These are phyloP conservation scores for Malthinus seriepunctatus DNA, from an alignment of 2,888 invertebrate genomes.

Conservation along the genomic window DNA sequence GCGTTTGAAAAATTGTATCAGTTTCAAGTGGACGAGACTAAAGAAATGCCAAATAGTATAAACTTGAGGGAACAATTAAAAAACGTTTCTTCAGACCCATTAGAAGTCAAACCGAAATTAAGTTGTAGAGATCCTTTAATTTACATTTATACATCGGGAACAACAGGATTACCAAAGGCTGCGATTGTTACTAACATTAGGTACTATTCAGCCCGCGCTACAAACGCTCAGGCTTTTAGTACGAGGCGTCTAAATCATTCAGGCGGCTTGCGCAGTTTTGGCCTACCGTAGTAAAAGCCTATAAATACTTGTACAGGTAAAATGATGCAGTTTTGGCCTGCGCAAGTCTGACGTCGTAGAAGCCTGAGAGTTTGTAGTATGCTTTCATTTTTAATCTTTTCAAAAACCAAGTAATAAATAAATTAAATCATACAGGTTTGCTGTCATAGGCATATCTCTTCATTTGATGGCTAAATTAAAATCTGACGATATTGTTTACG, in stretches of 20 bases:
- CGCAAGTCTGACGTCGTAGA: too few relatives aligned
- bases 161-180: conserved; percentile 96
- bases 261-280: too few relatives aligned
- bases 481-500: conserved; percentile 79
- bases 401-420: too few relatives aligned
- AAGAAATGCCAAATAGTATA: conserved; percentile 19
- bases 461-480: conserved; percentile 69
- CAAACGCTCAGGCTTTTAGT: too few relatives aligned
- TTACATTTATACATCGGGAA: conserved; percentile 94
- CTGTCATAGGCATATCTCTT: conserved; percentile 69
- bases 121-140: conserved; percentile 69
- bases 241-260: too few relatives aligned
- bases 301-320: too few relatives aligned
- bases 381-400: too few relatives aligned
- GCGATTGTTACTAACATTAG: conserved; percentile 89
- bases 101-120: conserved; percentile 1
- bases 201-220: too few relatives aligned
- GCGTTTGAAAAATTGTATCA: conserved; percentile 48
- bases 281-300: too few relatives aligned
- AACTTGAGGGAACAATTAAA: conserved; percentile 37
- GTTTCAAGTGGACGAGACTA: conserved; percentile 35
- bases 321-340: too few relatives aligned
- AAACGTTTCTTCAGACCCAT: conserved; percentile 1
- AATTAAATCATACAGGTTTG: conserved; percentile 58
- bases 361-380: too few relatives aligned